Base-by-base conservation (phyloP, 2,113 vertebrate genomes). In the Apaloderma vittatum region DNA sequence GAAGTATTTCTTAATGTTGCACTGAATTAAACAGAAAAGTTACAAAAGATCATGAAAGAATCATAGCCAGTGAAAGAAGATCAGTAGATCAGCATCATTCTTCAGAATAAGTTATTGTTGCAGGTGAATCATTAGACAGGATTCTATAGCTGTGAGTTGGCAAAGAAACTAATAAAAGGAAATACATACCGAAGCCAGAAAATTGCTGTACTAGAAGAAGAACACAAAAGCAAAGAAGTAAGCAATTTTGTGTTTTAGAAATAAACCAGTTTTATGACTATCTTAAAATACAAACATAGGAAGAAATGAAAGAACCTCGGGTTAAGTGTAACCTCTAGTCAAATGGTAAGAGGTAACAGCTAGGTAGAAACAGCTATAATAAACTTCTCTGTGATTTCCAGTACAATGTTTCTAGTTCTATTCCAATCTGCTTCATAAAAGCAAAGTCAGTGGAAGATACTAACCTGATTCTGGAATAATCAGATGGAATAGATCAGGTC, bases 181-280 rank as follows among this genome's bases (percentile, higher is more conserved):
- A 13, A 30, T 21, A 26, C 0, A 0, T 22, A 18, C 8, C 65
- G 72, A 83, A 66, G 27, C 54, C 1, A 1, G 30, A 79, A 90
- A 65, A 14, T 8, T 71, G 29, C 37, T 70, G 9, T 79, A 19
- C 36, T 57, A 80, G 32, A 80, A 58, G 83, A 89, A 74, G 36
- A 58, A 48, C 17, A 67, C 54, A 84, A 43, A 65, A 83, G 9
- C 16, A 62, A 62, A 62, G 12, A 3, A 68, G 17, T 13, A 83
- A 79, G 19, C 36, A 45, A 32, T 91, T 54, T 22, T 49, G 3
- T 77, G 32, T 27, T 19, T 67, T 76, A 52, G 21, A 49, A 92
- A 72, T 29, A 70, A 71, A 80, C 57, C 7, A n/a, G 34, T 29
- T 83, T 66, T 80, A 51, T 55, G 9, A 37, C 15, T 58, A 29